These are phyloP conservation scores for Autographa gamma DNA, from an alignment of 2,888 invertebrate species.

Conservation along the genomic window DNA sequence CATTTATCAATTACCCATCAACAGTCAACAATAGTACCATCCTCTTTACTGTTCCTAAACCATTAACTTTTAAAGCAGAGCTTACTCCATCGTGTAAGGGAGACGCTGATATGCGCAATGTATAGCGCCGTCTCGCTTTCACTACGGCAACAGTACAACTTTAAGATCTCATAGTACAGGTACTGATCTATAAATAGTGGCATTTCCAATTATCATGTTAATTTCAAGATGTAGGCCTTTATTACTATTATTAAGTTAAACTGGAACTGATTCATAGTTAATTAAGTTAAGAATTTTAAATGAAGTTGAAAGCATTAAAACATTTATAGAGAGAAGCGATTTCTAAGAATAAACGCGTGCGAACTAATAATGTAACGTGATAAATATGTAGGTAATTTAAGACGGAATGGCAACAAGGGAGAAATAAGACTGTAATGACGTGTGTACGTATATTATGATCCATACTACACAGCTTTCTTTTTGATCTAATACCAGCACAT, in stretches of 20 bases:
- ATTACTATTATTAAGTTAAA: conserved; percentile 22
- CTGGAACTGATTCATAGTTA: conserved; percentile 18
- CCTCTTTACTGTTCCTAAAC: conserved; percentile 12
- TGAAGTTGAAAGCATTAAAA: conserved; percentile 1
- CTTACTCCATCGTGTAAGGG: neutral
- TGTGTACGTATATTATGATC: too few species aligned
- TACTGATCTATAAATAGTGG: conserved; percentile 22
- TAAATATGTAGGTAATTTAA: neutral
- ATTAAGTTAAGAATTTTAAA: conserved; percentile 26
- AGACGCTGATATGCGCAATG: neutral
- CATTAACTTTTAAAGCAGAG: too few species aligned
- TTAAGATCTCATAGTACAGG: neutral
- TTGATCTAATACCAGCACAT: too few species aligned
- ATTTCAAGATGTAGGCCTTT: conserved; percentile 26
- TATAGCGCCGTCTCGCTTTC: neutral
- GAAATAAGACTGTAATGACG: too few species aligned
- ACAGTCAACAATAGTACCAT: conserved; percentile 34
- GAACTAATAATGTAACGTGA: neutral
- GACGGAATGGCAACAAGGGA: too few species aligned
- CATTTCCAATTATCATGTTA: conserved; percentile 40
- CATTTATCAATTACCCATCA: conserved; percentile 36
- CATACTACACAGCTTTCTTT: too few species aligned
- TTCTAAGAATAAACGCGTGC: neutral
- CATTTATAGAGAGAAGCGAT: neutral
- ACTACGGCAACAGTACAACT: neutral